Base-by-base conservation (phyloP, 2,888 invertebrate genomes). In the Lasioglossum figueresi region DNA sequence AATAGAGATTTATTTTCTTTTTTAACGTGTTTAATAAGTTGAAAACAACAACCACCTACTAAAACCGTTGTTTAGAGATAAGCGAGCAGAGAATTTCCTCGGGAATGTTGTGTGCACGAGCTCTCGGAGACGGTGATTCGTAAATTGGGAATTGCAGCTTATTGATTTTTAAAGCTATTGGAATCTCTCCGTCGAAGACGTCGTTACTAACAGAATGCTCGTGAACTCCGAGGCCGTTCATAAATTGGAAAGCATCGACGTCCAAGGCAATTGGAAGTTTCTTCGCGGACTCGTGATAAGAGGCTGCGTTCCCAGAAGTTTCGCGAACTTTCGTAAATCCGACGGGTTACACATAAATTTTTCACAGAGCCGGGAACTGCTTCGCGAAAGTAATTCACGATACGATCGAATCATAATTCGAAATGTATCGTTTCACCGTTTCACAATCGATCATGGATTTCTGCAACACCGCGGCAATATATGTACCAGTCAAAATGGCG, bases 161-260 rank as follows among this genome's bases (percentile, higher is more conserved):
- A 40, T 40, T 27, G 75, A 75, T 40, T 75, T 75, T 75, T 59
- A 59, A 75, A 27, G 59, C 40, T n/a, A 40, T 40, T 40, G 75
- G 43, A 40, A 75, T 75, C 6, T 40, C 1, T 8, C 16, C n/a
- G 40, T 4, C 31, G 27, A 10, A 56, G 74, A 52, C 40, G 45
- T 45, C 19, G 48, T 31, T 31, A 73, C 73, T 10, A 23, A 34
- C 48, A 31, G 48, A 48, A 34, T 48, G 19, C 48, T 34, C 27
- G 73, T 12, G 72, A 73, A 48, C 34, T 48, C 27, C 34, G 23
- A 16, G 31, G 12, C 48, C 73, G 73, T 73, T 73, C 48, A 73
- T 73, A 73, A 73, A 48, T 73, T 48, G 48, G 48, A 34, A 34
- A 31, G 73, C 73, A 73, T 73, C 73, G 70, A 70, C 70, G 37